Base-by-base conservation (phyloP, 92 coral and sea anemone genomes). In the Actinernus sp. region DNA sequence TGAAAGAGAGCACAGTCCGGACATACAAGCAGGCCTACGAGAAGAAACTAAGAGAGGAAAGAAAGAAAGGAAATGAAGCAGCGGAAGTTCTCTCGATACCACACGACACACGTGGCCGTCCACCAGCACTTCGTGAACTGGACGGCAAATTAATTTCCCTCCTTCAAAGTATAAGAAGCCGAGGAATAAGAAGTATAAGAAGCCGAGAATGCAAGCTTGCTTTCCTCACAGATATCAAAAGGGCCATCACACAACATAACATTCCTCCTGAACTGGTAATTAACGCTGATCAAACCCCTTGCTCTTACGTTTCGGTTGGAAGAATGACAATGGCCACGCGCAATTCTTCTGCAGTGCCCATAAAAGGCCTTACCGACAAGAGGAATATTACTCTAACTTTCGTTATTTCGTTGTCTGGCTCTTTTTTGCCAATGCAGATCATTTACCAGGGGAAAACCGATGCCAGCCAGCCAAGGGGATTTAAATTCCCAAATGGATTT, bases 281-380 rank as follows among this genome's bases (percentile, higher is more conserved):
- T 29, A 87, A 87, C 76, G 88, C 65, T 1, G 88, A 81, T 65
- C 83, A 88, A n/a, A n/a, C n/a, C n/a, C n/a, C n/a, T n/a, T n/a
- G n/a, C n/a, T n/a, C n/a, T n/a, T n/a, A n/a, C n/a, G 51, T 87
- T 27, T 82, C 88, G 44, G 83, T 86, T 26, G 93, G 85, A 17
- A 67, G 72, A 69, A 86, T 87, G 88, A 81, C 85, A 19, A 88
- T 88, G 89, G 72, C 89, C 26, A 71, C 53, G 31, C 62, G 68
- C 38, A 78, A 78, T 56, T 51, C 85, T 25, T 19, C 46, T 50
- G 68, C 90, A 44, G 81, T 84, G 22, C 58, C 80, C 29, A 80
- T 80, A 60, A 80, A 71, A 62, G 80, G 74, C 26, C 46, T 81
- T 44, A 66, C n/a, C n/a, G n/a, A n/a, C n/a, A n/a, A n/a, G n/a